A percentile compares a stretch with the other conserved stretches of the same genome.
Conservation (phyloP, 2,888 invertebrate genomes). For the Cyrtodaria siliqua region DNA sequence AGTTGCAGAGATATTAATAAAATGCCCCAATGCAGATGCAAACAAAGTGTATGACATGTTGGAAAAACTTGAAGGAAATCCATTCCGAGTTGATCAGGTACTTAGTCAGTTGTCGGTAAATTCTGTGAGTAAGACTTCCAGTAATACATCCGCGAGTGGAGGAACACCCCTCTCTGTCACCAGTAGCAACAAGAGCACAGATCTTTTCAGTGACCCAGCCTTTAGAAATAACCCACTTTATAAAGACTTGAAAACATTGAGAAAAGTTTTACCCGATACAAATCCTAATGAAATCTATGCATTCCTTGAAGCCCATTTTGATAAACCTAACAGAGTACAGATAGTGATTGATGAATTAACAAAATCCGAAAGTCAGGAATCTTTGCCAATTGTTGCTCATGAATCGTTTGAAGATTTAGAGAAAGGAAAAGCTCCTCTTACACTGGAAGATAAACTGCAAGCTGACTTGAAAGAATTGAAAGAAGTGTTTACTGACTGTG, state of each 20-base stretch:
- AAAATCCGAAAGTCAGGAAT: slow-evolving; percentile 61
- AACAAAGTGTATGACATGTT: slow-evolving; percentile 64
- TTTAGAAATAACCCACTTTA: slow-evolving; percentile 77
- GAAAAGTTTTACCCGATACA: slow-evolving; percentile 77
- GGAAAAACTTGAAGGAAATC: slow-evolving; percentile 36
- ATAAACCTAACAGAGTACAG: slow-evolving; percentile 76
- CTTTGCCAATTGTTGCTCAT: slow-evolving; percentile 24
- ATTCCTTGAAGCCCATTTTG: slow-evolving; percentile 80
- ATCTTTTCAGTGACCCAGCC: slow-evolving; percentile 64
- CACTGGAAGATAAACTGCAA: slow-evolving; percentile 59
- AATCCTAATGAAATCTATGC: slow-evolving; percentile 83
- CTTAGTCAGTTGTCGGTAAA: slow-evolving; percentile 44
- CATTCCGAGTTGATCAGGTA: slow-evolving; percentile 59
- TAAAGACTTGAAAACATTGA: slow-evolving; percentile 75
- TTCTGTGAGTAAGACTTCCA: background rate
- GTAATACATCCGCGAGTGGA: background rate
- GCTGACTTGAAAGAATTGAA: slow-evolving; percentile 74
- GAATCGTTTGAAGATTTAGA: slow-evolving; percentile 37
- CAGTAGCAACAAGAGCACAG: slow-evolving; percentile 26
- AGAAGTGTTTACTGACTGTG: slow-evolving; percentile 82
- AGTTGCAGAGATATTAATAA: slow-evolving; percentile 65
- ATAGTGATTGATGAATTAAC: slow-evolving; percentile 79
- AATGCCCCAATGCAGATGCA: slow-evolving; percentile 54
- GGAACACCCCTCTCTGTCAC: slow-evolving; percentile 11
- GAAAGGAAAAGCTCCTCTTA: slow-evolving; percentile 56